Base-by-base conservation (phyloP, 2,113 vertebrate species). In the Cyphomyrus plagiostoma region DNA sequence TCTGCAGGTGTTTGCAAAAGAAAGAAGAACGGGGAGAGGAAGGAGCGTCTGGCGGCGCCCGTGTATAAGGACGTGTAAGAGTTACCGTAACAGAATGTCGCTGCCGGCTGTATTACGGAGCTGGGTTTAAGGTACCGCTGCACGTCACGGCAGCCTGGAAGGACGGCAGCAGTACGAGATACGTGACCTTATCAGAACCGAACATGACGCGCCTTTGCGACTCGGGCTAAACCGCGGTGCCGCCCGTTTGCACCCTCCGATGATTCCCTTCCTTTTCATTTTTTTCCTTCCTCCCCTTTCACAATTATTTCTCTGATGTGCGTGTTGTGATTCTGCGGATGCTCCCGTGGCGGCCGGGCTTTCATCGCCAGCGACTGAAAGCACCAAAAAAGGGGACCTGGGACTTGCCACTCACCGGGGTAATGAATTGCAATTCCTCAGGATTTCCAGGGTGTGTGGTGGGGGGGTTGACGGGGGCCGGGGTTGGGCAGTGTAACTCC, bases 351-450 rank as follows among this genome's bases (percentile, higher is more conserved):
- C 95, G 93, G 94, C 95, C 94, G 94, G 96, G 95, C 94, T 94
- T 96, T 96, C 91, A 89, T 95, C 42, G 45, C 95, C 94, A 96
- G 95, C 96, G 95, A 97, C 96, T 97, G 97, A 97, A 95, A 97
- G 96, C 95, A 96, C 96, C n/a, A 19, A 96, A 96, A 96, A 35
- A 96, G 96, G 95, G 96, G 95, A 96, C 96, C 96, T 23, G 95
- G 96, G 96, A 97, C 96, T 96, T 96, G 62, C 96, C 96, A 56
- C 89, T 83, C 66, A 52, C 77, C 45, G 13, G 89, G 87, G 94
- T 96, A 97, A 97, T 97, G 96, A 97, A 97, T 96, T 97, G 96
- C 97, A 97, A 97, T 96, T 96, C 74, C 96, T 96, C 96, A 94
- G 96, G 96, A 95, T 96, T 97, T 96, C 95, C 93, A 94, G 39